phyloP scores from a whole-genome alignment of 2,888 invertebrate genomes.

The Xestia xanthographa region DNA sequence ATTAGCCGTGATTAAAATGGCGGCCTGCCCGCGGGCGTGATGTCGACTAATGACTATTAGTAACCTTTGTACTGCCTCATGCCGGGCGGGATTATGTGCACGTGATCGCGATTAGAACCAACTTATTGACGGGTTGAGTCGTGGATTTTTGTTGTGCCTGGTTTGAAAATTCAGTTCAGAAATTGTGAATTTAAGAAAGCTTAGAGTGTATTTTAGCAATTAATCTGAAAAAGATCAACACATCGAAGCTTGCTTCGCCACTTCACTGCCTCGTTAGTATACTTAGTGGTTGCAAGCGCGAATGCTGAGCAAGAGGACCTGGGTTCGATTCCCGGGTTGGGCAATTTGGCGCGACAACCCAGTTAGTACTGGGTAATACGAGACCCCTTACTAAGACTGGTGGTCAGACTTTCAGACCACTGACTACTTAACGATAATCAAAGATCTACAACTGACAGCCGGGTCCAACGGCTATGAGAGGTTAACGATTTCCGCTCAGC shows the following conservation, averaged over 20 bases:
- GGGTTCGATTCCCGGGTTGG: too few species aligned
- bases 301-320: too few species aligned
- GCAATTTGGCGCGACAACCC: too few species aligned
- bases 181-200: neutral
- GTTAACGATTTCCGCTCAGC: neutral
- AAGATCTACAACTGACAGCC: too few species aligned
- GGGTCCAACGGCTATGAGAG: too few species aligned
- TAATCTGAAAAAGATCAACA: too few species aligned
- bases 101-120: conserved; percentile 66
- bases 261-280: too few species aligned
- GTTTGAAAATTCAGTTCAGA: neutral
- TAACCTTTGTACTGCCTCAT: conserved; percentile 68
- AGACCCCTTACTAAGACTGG: too few species aligned
- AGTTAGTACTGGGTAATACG: too few species aligned
- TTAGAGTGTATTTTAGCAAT: neutral
- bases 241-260: neutral
- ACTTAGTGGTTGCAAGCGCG: too few species aligned
- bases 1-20: conserved; percentile 79
- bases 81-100: conserved; percentile 62
- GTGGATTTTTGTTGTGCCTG: conserved; percentile 21
- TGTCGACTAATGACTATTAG: conserved; percentile 79
- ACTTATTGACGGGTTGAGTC: conserved; percentile 52
- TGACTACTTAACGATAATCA: too few species aligned
- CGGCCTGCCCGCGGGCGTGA: conserved; percentile 73
- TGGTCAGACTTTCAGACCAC: too few species aligned